phyloP scores from a whole-genome alignment of 2,888 invertebrate genomes.

The Perithous albicinctus region DNA sequence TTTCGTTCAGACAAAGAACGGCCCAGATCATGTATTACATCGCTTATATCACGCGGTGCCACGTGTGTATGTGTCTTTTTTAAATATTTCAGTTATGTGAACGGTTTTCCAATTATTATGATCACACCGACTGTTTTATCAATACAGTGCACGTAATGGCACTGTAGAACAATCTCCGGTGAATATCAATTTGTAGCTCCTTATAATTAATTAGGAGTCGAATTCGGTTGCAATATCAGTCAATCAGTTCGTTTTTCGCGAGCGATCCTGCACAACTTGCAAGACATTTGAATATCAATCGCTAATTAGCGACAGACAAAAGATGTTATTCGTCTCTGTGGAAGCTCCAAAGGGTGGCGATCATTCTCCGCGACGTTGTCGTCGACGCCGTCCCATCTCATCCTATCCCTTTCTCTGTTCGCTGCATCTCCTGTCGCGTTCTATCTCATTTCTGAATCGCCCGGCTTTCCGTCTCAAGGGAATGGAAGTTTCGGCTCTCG shows the following conservation, averaged over 20 bases:
- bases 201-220: constrained; percentile 33
- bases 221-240: constrained; percentile 51
- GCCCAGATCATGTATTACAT: too few relatives aligned
- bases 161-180: not conserved
- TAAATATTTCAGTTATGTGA: too few relatives aligned
- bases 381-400: constrained; percentile 39
- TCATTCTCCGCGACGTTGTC: constrained; percentile 57
- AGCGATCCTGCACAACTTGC: constrained; percentile 12
- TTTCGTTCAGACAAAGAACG: too few relatives aligned
- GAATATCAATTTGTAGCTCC: not conserved
- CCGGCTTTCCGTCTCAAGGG: constrained; percentile 52
- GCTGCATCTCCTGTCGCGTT: constrained; percentile 56
- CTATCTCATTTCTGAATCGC: constrained; percentile 64
- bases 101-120: not conserved
- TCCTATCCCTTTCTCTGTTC: constrained; percentile 51
- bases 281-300: constrained; percentile 78
- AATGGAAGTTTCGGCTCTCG: constrained; percentile 65
- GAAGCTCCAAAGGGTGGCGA: constrained; percentile 33
- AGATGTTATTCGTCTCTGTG: constrained; percentile 78
- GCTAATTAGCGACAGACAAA: constrained; percentile 81
- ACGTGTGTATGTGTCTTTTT: too few relatives aligned
- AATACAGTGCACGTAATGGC: not conserved
- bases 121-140: not conserved
- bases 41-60: too few relatives aligned
- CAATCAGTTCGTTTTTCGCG: constrained; percentile 35